Percentiles rank a stretch among this genome's conserved stretches.
Evolutionary conservation across 1,140 invertebrate species (phyloP).

Genomic region (Homalodisca vitripennis): DNA sequence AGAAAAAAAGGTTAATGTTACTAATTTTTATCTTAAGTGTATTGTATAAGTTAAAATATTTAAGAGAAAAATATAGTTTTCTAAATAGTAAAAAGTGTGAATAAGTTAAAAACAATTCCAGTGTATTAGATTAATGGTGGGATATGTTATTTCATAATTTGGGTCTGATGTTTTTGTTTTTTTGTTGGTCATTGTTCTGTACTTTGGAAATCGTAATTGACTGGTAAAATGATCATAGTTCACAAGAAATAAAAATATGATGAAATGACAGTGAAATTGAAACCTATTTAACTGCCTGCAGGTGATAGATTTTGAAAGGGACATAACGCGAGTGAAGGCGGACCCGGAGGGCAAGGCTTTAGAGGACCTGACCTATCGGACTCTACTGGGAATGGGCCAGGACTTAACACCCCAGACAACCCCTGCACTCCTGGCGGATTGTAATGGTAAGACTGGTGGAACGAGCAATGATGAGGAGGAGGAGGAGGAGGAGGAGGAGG

Average conservation of each 20-base stretch:
- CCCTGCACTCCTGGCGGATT: constrained; percentile 49
- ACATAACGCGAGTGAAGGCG: constrained; percentile 76
- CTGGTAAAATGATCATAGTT: neutral
- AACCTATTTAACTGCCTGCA: constrained; percentile 44
- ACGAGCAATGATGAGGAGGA: constrained; percentile 43
- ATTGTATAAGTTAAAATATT: no score
- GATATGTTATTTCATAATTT: no score
- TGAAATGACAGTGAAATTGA: neutral
- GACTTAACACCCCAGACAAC: constrained; percentile 67
- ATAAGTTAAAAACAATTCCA: no score
- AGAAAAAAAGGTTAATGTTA: no score
- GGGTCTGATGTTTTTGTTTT: no score
- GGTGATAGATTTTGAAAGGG: constrained; percentile 88
- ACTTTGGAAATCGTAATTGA: neutral
- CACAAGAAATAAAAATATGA: constrained; percentile 28
- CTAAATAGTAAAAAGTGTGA: no score
- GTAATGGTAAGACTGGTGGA: no score
- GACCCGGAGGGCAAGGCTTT: constrained; percentile 57
- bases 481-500: constrained; percentile 50
- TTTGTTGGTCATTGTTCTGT: no score
- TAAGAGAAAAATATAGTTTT: no score
- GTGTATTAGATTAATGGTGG: no score
- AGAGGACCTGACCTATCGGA: constrained; percentile 73
- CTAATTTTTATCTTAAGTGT: no score
- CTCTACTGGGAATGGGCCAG: constrained; percentile 77